A percentile compares a stretch with the other conserved stretches of the same genome.
phyloP scores from a whole-genome alignment of 2,888 invertebrate species.

The Amiota minor region DNA sequence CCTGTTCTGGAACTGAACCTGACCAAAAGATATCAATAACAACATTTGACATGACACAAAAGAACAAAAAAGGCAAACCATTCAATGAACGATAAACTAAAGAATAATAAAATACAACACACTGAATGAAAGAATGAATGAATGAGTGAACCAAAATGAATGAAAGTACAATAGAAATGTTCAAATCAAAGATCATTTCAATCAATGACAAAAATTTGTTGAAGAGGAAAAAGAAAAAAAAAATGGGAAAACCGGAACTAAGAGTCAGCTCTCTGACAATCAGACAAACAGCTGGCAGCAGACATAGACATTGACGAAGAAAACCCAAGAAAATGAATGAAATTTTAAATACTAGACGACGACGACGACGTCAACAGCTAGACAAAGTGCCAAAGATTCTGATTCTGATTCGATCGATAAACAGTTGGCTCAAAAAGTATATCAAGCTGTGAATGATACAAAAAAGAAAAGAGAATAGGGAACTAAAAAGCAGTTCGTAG shows the following conservation, averaged over 20 bases:
- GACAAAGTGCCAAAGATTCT: no score
- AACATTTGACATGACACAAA: conserved; percentile 51
- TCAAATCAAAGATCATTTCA: conserved; percentile 42
- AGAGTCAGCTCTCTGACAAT: no score
- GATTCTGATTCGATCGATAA: not conserved
- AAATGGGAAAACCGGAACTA: conserved; percentile 28
- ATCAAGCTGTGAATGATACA: not conserved
- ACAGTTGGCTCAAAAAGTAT: conserved; percentile 3
- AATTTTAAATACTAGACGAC: no score
- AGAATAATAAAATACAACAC: not conserved
- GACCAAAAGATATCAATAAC: conserved; percentile 57
- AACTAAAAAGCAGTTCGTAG: conserved; percentile 27
- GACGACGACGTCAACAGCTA: no score
- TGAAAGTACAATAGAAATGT: not conserved
- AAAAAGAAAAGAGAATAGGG: conserved; percentile 33
- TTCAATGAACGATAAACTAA: conserved; percentile 1
- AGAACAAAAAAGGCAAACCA: conserved; percentile 31
- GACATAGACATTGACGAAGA: not conserved
- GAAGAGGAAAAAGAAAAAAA: conserved; percentile 43
- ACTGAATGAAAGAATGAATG: not conserved
- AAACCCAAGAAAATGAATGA: no score
- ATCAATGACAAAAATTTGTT: conserved; percentile 63
- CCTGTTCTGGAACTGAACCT: conserved; percentile 13
- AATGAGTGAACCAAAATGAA: not conserved
- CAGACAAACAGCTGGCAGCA: conserved; percentile 38